Base-by-base conservation (phyloP, 1,140 invertebrate genomes). In the Drosophila ficusphila region DNA sequence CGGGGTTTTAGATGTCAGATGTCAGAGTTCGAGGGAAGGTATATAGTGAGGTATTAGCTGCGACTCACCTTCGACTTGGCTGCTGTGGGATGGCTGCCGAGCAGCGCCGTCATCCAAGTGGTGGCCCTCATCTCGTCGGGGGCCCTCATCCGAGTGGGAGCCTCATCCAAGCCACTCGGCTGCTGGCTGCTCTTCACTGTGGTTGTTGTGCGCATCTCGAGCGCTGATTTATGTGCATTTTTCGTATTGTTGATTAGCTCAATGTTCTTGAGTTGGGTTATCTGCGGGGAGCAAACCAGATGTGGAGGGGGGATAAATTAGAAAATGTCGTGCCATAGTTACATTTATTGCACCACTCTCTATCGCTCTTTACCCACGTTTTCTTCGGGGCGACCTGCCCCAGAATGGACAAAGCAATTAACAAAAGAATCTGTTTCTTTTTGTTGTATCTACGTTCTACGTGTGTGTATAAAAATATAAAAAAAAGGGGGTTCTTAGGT, bases 191-290 rank as follows among this genome's bases (percentile, higher is more conserved):
- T 70, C 56, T 69, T 64, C 57, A 64, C 65, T 51, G 65, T 68
- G 58, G 69, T 69, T 51, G 65, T 68, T 62, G 69, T 83, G 68
- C 73, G 79, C 79, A 82, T 83, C 52, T 82, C 79, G 19, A 73
- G 77, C 57, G 51, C 73, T 90, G 69, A 83, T 90, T 74, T 86
- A 76, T 90, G 78, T 73, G 71, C 74, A 90, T 89, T 89, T 71
- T 89, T 89, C 72, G 71, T 79, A 77, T 89, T 89, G 58, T 89
- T 91, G 65, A 86, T 91, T 62, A 90, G 90, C 81, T 91, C 90
- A 91, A 91, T 90, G 73, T 91, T 90, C 83, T 91, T 91, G 88
- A 91, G 88, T 88, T 91, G 85, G 71, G 85, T 91, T 85, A 90
- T 90, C 90, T 91, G 71, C 7, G 36, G 18, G 16, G 44, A 19